Conservation (phyloP, 2,113 vertebrate genomes). For the Sardina pilchardus region DNA sequence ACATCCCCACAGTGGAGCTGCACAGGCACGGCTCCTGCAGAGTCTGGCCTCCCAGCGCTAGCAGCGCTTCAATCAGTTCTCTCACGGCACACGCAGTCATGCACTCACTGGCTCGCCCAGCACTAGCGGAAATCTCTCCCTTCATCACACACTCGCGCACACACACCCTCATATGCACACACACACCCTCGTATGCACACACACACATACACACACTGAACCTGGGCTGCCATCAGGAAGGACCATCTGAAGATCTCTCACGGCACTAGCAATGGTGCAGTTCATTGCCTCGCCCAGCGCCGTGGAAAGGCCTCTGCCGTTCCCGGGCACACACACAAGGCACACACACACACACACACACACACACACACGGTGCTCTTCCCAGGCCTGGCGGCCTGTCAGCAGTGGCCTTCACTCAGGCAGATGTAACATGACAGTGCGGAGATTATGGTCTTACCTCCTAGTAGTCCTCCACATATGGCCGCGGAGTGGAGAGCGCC, state of each 20-base stretch:
- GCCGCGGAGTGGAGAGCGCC: constrained; percentile 25
- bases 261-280: not conserved
- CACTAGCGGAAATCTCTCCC: not conserved
- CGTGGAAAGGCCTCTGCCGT: not conserved
- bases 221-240: constrained; percentile 1
- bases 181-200: not conserved
- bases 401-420: constrained; percentile 31
- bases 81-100: not conserved
- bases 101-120: not conserved
- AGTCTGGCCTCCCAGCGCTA: not conserved
- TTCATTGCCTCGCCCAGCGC: not conserved
- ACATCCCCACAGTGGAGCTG: not conserved
- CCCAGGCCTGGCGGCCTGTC: constrained; percentile 37
- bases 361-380: not conserved
- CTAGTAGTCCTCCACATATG: constrained; percentile 36
- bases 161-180: not conserved
- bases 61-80: not conserved
- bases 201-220: not conserved
- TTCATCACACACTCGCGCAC: not conserved
- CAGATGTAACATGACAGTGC: constrained; percentile 46
- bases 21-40: not conserved
- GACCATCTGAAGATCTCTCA: not conserved
- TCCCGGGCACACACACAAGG: not conserved
- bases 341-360: constrained; percentile 23
- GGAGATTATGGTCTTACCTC: constrained; percentile 50